These are phyloP conservation scores for Passerculus sandwichensis DNA, from an alignment of 2,797 vertebrate genomes.

Conservation along the genomic window DNA sequence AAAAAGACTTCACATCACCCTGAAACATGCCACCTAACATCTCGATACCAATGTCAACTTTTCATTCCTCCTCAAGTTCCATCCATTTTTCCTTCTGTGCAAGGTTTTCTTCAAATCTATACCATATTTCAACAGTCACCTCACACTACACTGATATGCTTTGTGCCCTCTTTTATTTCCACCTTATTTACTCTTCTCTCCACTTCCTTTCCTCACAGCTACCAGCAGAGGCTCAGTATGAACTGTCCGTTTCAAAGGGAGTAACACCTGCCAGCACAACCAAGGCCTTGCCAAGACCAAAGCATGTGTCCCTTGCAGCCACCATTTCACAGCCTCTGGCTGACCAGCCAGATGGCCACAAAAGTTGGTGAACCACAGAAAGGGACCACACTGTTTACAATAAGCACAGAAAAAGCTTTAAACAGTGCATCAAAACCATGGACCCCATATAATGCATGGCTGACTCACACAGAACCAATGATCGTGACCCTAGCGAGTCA, in stretches of 20 bases:
- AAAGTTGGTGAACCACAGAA: neutral
- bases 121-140: neutral
- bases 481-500: neutral
- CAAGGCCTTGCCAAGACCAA: neutral
- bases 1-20: neutral
- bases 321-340: neutral
- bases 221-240: neutral
- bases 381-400: neutral
- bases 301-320: accelerated
- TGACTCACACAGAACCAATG: neutral
- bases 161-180: neutral
- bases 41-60: neutral
- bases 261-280: neutral
- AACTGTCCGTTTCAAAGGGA: neutral
- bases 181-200: neutral
- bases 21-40: neutral
- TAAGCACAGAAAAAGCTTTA: neutral
- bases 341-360: neutral
- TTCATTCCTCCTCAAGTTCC: neutral
- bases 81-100: neutral
- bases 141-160: neutral
- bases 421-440: neutral
- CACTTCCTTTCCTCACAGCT: neutral
- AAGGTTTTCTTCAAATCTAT: neutral
- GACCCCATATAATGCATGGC: neutral